These are phyloP conservation scores for Catostylus mosaicus DNA, from an alignment of 30 jellyfish, hydroid and myxozoan genomes.

Conservation along the genomic window DNA sequence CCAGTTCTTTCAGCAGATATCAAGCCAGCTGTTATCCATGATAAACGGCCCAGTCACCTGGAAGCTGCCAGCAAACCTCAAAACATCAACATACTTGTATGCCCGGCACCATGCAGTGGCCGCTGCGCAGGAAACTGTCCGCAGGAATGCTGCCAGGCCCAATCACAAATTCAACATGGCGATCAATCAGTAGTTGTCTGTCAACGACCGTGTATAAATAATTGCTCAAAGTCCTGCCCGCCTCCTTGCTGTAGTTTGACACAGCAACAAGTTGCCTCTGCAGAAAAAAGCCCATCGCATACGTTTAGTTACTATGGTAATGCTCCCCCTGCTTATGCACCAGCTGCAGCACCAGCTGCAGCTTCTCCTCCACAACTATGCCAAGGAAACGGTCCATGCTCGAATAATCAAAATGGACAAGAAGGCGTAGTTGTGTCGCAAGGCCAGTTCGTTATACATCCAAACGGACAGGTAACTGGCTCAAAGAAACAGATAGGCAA, in stretches of 20 bases:
- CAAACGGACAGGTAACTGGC: slow-evolving; percentile 66
- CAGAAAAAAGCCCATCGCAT: slow-evolving; percentile 57
- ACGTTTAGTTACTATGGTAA: slow-evolving; percentile 30
- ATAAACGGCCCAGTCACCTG: slow-evolving; percentile 7
- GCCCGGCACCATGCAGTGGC: slow-evolving; percentile 72
- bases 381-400: slow-evolving; percentile 35
- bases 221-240: slow-evolving; percentile 49
- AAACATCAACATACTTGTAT: slow-evolving; percentile 33
- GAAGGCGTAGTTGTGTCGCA: slow-evolving; percentile 58
- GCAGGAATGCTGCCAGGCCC: slow-evolving; percentile 78
- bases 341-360: not conserved
- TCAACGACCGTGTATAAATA: slow-evolving; percentile 53
- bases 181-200: slow-evolving; percentile 55
- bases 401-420: not conserved
- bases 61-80: slow-evolving; percentile 20
- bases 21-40: slow-evolving; percentile 36
- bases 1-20: not conserved
- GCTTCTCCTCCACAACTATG: not conserved
- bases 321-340: slow-evolving; percentile 21
- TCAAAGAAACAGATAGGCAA: slow-evolving; percentile 24
- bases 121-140: slow-evolving; percentile 79
- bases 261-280: slow-evolving; percentile 49
- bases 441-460: slow-evolving; percentile 50
- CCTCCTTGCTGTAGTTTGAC: slow-evolving; percentile 60
- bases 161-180: slow-evolving; percentile 26